Evolutionary conservation across 2,797 vertebrate species (phyloP), one percentile per base, ranked within the genome.

Genomic region (Loriculus beryllinus): DNA sequence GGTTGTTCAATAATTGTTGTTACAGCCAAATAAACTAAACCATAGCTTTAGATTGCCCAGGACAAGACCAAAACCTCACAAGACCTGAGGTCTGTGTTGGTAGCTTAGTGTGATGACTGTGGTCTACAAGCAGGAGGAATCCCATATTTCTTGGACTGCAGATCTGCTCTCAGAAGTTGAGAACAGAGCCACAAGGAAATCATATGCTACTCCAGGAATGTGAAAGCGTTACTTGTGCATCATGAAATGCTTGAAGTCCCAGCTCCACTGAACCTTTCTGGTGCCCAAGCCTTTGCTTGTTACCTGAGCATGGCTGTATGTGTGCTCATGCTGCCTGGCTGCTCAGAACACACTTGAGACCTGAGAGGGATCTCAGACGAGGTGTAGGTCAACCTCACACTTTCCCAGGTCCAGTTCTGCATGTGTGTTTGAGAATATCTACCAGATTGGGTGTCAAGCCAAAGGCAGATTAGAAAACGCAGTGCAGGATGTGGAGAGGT

Each of bases 311-410:
- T 31, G 22, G 13, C 54, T 68, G 6, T 25, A 22, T 3, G 1
- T 12, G 9, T 52, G 19, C 48, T 40, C 9, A 23, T 82, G 52
- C 37, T 82, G 37, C 39, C 39, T 63, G 12, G 28, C 43, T 57
- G 33, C 42, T 82, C 37, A 52, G 43, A 72, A 64, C 33, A 25
- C 0, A 1, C 11, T 42, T 48, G 48, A 40, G 52, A 67, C 22
- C 25, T 2, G 4, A 63, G 43, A 37, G 17, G 26, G 11, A 29
- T 57, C 57, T 52, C 35, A 49, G 35, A 20, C 40, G 11, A 35
- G 35, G 7, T 45, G 8, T 60, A 35, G 45, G 31, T 22, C 0
- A 0, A 33, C 25, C 35, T 72, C 23, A 72, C 2, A 0, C 23
- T 47, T 85, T 68, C 31, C 16, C 0, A 1, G 12, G 18, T n/a